These are phyloP conservation scores for Corythornis cristatus DNA, from an alignment of 2,113 vertebrate species.

Conservation along the genomic window DNA sequence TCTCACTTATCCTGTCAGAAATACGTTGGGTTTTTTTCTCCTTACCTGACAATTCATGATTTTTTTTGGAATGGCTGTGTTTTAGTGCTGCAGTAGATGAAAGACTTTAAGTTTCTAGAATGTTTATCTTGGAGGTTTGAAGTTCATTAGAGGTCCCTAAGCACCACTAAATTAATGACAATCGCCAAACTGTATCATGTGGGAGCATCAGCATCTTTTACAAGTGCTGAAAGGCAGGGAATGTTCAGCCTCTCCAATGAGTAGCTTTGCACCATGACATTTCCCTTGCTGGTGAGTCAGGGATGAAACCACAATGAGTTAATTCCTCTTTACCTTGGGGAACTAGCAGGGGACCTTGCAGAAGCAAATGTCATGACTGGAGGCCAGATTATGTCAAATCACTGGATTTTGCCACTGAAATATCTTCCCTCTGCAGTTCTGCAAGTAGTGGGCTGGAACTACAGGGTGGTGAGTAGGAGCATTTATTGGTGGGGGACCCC, in stretches of 20 bases:
- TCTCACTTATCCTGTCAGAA: neutral
- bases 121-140: neutral
- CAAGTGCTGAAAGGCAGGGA: neutral
- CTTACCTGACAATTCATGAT: rapidly evolving
- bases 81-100: neutral
- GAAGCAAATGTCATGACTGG: neutral
- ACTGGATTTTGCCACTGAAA: neutral
- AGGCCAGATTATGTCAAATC: neutral
- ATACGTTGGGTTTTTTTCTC: neutral
- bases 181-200: rapidly evolving
- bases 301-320: neutral
- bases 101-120: neutral
- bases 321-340: slow-evolving; percentile 6
- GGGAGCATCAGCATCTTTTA: neutral
- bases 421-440: neutral
- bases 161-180: neutral
- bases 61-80: neutral
- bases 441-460: neutral
- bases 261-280: neutral
- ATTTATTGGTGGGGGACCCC: neutral
- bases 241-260: neutral
- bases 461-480: neutral
- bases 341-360: neutral
- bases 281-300: neutral
- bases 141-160: neutral